Conservation (phyloP, 2,888 invertebrate genomes). For the Caenorhabditis sp. region DNA sequence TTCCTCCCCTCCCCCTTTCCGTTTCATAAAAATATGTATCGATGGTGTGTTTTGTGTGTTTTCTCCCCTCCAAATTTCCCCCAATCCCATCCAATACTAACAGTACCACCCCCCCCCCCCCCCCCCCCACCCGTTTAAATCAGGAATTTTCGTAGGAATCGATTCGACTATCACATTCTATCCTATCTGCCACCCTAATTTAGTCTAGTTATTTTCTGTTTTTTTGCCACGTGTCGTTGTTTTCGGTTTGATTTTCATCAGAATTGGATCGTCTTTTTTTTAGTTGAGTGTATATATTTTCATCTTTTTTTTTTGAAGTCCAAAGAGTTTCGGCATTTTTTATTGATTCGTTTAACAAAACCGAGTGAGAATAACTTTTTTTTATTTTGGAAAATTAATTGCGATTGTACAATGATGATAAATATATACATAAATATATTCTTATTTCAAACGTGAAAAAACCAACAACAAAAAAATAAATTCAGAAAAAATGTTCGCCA, state of each 20-base stretch:
- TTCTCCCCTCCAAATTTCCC: background rate
- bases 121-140: no score
- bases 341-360: background rate
- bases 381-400: background rate
- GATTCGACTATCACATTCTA: background rate
- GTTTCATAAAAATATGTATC: slow-evolving; percentile 1
- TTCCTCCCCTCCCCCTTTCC: background rate
- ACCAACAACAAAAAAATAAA: background rate
- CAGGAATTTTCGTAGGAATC: background rate
- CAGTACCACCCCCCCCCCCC: no score
- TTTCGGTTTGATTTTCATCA: background rate
- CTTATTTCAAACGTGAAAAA: background rate
- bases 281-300: background rate
- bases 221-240: background rate
- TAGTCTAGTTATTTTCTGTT: background rate
- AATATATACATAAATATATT: background rate
- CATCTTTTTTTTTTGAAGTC: background rate
- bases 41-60: background rate
- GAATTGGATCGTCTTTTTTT: background rate
- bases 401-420: background rate
- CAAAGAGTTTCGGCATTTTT: slow-evolving; percentile 1
- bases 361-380: background rate
- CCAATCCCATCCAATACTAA: background rate
- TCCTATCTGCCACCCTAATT: background rate
- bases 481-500: background rate